Percentiles rank a stretch among this genome's conserved stretches.
Conservation (phyloP, 1,140 invertebrate genomes). For the Paraescarpia echinospica region DNA sequence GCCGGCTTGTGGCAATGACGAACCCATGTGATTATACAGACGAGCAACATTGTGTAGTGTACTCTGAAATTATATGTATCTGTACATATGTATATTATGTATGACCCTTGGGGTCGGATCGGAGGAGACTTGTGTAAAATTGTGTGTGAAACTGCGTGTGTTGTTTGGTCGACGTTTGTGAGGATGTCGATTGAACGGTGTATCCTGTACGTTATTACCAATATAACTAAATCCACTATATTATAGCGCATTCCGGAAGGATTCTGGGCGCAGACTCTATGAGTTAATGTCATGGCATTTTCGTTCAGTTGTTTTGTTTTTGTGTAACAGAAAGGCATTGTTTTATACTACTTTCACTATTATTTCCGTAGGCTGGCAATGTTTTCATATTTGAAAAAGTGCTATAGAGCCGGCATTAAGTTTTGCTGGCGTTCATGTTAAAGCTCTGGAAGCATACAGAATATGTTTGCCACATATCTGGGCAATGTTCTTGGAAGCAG, state of each 20-base stretch:
- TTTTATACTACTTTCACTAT: background rate
- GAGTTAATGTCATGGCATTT: background rate
- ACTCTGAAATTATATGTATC: background rate
- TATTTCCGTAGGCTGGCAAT: background rate
- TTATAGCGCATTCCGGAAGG: background rate
- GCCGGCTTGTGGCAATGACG: slow-evolving; percentile 70
- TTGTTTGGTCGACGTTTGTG: background rate
- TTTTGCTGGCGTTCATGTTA: background rate
- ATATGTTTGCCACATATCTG: background rate
- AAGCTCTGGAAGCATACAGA: background rate
- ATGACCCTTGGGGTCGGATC: background rate
- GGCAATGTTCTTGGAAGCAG: background rate
- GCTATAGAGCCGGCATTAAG: background rate
- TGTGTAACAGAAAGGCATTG: background rate
- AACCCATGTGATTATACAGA: background rate
- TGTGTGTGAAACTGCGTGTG: background rate
- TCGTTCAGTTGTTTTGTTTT: background rate
- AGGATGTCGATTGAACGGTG: background rate
- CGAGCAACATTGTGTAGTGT: background rate
- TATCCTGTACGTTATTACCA: background rate
- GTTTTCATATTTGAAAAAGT: background rate
- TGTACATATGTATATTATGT: slow-evolving; percentile 3
- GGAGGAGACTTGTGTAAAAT: background rate
- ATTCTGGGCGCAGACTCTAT: background rate
- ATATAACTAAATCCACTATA: background rate